Evolutionary conservation across 2,888 invertebrate species (phyloP).

Genomic region (Epistrophe grossulariae): DNA sequence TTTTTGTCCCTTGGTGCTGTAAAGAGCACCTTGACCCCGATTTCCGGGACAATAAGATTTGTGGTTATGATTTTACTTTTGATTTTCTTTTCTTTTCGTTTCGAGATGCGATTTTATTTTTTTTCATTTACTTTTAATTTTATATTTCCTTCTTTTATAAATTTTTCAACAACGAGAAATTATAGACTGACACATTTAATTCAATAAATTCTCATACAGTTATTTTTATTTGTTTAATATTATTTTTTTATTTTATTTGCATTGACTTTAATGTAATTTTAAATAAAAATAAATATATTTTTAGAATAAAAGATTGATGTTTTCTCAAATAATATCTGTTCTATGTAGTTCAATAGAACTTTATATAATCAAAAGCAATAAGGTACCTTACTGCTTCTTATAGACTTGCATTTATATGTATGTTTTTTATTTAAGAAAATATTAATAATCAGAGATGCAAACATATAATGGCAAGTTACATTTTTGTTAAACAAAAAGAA

Average conservation of each 20-base stretch:
- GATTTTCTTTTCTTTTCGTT: constrained; percentile 16
- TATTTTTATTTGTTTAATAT: constrained; percentile 32
- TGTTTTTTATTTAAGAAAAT: background rate
- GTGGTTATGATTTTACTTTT: constrained; percentile 19
- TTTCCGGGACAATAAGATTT: constrained; percentile 62
- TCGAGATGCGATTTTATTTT: constrained; percentile 19
- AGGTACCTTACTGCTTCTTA: background rate
- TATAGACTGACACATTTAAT: constrained; percentile 39
- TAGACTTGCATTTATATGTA: background rate
- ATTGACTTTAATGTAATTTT: background rate
- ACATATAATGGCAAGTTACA: too few species aligned
- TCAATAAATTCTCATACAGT: constrained; percentile 43
- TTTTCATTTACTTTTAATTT: background rate
- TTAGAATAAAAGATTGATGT: background rate
- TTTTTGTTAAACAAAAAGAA: too few species aligned
- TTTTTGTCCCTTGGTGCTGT: constrained; percentile 9
- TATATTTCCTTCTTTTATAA: constrained; percentile 30
- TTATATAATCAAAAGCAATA: background rate
- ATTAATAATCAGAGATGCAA: too few species aligned
- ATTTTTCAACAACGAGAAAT: constrained; percentile 27
- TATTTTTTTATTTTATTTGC: background rate
- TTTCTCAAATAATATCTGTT: background rate
- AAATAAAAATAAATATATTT: background rate
- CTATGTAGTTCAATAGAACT: background rate
- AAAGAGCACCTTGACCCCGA: constrained; percentile 64